These are phyloP conservation scores for Dendrolimus kikuchii DNA, from an alignment of 1,140 invertebrate species.

Conservation along the genomic window DNA sequence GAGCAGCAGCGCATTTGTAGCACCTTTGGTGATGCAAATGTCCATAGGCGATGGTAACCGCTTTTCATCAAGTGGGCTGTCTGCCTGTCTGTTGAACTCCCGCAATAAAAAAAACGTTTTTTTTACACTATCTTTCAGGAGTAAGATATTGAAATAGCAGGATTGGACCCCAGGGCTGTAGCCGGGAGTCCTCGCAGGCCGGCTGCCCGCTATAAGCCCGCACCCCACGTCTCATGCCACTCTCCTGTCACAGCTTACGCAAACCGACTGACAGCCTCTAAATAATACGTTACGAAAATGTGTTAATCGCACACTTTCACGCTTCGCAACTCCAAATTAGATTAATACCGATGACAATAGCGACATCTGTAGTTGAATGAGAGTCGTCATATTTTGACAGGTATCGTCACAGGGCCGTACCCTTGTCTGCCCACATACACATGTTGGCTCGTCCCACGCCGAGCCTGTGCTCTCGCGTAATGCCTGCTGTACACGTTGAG, in stretches of 20 bases:
- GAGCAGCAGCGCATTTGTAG: no score
- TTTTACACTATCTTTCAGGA: no score
- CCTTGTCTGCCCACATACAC: conserved; percentile 63
- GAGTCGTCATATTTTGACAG: conserved; percentile 68
- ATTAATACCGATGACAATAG: conserved; percentile 60
- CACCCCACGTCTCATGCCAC: conserved; percentile 47
- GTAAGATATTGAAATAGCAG: no score
- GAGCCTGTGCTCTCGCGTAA: conserved; percentile 8
- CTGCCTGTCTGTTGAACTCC: no score
- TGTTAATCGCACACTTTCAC: conserved; percentile 68
- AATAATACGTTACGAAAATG: conserved; percentile 68
- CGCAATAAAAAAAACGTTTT: no score
- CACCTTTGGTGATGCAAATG: no score
- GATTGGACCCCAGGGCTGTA: no score
- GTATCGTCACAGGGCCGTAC: conserved; percentile 46
- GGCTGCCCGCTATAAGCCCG: conserved; percentile 17
- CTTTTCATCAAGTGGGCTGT: no score
- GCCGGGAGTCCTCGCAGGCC: not conserved
- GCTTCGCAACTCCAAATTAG: conserved; percentile 60
- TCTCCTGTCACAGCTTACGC: conserved; percentile 68
- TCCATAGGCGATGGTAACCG: no score
- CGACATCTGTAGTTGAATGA: conserved; percentile 59
- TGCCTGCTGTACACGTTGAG: no score
- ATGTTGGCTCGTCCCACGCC: conserved; percentile 41
- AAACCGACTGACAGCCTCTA: conserved; percentile 61